Evolutionary conservation across 2,113 vertebrate species (phyloP).

Genomic region (Gnathonemus echidnorhynchus): DNA sequence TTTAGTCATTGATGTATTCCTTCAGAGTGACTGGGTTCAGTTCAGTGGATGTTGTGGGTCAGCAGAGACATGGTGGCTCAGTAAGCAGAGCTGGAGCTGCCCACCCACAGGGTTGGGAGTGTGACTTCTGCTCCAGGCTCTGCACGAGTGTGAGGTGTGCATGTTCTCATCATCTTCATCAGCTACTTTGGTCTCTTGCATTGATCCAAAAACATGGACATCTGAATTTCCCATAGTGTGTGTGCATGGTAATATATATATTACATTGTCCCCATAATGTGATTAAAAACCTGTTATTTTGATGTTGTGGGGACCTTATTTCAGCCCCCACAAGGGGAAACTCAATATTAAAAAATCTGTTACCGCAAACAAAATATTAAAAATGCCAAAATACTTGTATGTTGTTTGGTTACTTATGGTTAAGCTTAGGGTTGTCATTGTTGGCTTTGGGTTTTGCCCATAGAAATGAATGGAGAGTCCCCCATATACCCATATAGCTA

Average conservation of each 20-base stretch:
- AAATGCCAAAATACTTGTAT: too few relatives aligned
- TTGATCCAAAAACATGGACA: neutral
- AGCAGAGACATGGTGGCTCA: neutral
- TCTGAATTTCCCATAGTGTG: neutral
- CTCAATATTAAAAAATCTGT: too few relatives aligned
- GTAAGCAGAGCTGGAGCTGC: neutral
- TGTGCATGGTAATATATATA: neutral
- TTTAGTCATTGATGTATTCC: neutral
- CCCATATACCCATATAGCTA: too few relatives aligned
- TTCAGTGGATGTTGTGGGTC: neutral
- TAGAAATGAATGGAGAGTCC: too few relatives aligned
- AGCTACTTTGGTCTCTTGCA: neutral
- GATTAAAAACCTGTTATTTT: too few relatives aligned
- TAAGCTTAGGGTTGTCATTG: too few relatives aligned
- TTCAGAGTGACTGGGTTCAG: neutral
- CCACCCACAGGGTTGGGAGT: neutral
- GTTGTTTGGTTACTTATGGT: too few relatives aligned
- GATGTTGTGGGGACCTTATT: too few relatives aligned
- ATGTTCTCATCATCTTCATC: neutral
- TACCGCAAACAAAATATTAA: too few relatives aligned
- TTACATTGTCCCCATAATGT: neutral
- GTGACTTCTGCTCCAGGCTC: neutral
- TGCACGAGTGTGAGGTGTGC: neutral
- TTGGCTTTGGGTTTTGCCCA: too few relatives aligned
- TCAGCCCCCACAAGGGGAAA: too few relatives aligned